Evolutionary conservation across 1,140 invertebrate species (phyloP).

Genomic region (Lepeophtheirus salmonis): DNA sequence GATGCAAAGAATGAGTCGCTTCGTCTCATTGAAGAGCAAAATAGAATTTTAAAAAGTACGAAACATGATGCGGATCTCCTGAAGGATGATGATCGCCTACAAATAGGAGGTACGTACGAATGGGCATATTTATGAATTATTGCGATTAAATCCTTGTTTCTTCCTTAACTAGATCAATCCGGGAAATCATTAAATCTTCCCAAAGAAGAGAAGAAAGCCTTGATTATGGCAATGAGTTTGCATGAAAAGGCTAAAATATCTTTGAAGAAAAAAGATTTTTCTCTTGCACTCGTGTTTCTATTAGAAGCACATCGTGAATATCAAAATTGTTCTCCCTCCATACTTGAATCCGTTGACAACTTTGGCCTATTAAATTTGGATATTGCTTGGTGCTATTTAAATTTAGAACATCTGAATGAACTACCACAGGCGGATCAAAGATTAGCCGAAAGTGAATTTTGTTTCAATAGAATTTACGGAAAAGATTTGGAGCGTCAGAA

Average conservation of each 20-base stretch:
- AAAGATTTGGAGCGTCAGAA: slow-evolving; percentile 47
- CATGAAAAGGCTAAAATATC: slow-evolving; percentile 52
- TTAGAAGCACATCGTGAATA: slow-evolving; percentile 54
- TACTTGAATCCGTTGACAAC: slow-evolving; percentile 52
- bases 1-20: slow-evolving; percentile 27
- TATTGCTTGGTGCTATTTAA: slow-evolving; percentile 64
- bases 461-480: slow-evolving; percentile 47
- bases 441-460: slow-evolving; percentile 41
- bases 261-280: slow-evolving; percentile 41
- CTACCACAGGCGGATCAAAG: slow-evolving; percentile 47
- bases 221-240: slow-evolving; percentile 49
- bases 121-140: too few species aligned
- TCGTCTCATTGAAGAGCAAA: slow-evolving; percentile 28
- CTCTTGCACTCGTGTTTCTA: slow-evolving; percentile 45
- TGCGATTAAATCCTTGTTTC: slow-evolving; percentile 15
- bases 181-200: slow-evolving; percentile 48
- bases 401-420: slow-evolving; percentile 44
- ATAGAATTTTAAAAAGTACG: slow-evolving; percentile 32
- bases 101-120: slow-evolving; percentile 19
- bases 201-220: slow-evolving; percentile 38
- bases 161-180: slow-evolving; percentile 43
- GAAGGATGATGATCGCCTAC: slow-evolving; percentile 3
- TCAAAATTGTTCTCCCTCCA: slow-evolving; percentile 43
- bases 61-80: slow-evolving; percentile 34
- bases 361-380: slow-evolving; percentile 57